phyloP scores from a whole-genome alignment of 2,113 vertebrate species.

The Peromyscus californicus region DNA sequence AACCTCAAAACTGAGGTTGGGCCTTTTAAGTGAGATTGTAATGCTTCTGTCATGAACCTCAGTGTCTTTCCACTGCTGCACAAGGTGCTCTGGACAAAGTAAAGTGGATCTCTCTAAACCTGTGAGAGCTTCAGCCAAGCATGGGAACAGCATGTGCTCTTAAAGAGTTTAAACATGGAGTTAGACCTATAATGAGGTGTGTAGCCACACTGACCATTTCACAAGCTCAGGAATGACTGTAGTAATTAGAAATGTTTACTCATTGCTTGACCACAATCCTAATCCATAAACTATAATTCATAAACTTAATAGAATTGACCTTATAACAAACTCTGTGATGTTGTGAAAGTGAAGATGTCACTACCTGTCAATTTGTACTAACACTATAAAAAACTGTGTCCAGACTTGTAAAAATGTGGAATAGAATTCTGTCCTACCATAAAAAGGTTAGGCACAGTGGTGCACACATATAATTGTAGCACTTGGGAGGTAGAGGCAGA shows the following conservation, averaged over 20 bases:
- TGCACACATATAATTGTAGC: background rate
- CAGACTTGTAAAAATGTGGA: background rate
- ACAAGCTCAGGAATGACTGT: background rate
- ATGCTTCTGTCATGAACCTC: background rate
- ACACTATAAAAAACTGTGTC: background rate
- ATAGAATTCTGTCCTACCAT: background rate
- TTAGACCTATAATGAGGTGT: background rate
- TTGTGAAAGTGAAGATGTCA: background rate
- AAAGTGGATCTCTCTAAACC: background rate
- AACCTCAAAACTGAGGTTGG: background rate
- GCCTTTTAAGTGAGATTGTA: background rate
- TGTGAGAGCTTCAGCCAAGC: background rate
- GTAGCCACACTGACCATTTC: background rate
- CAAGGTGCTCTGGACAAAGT: background rate
- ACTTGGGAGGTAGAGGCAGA: background rate
- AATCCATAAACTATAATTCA: background rate
- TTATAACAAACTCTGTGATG: background rate
- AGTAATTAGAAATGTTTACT: background rate
- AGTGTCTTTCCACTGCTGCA: background rate
- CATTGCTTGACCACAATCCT: slow-evolving; percentile 29
- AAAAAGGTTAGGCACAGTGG: background rate
- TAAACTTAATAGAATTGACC: background rate
- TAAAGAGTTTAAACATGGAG: background rate
- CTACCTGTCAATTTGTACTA: background rate
- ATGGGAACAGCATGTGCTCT: background rate